A percentile compares a stretch with the other conserved stretches of the same genome.
Conservation (phyloP, 2,797 vertebrate genomes). For the Capromys pilorides region DNA sequence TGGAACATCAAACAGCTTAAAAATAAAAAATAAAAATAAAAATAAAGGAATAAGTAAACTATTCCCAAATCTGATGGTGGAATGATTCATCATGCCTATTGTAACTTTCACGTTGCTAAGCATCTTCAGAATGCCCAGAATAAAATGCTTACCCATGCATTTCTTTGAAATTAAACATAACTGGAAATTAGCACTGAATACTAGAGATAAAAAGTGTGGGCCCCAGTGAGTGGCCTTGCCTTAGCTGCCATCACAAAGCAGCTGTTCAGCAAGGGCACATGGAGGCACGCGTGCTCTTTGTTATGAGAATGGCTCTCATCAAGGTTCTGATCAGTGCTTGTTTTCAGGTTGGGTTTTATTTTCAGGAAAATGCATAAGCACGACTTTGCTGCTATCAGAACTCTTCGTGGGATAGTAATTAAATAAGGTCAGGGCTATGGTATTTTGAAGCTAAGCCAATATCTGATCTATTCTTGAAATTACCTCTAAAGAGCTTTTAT, state of each 20-base stretch:
- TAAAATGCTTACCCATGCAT: slow-evolving; percentile 82
- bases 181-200: not conserved
- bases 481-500: slow-evolving; percentile 79
- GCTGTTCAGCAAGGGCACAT: not conserved
- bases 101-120: slow-evolving; percentile 81
- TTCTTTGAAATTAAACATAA: not conserved
- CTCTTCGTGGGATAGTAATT: slow-evolving; percentile 83
- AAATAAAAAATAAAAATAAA: no score
- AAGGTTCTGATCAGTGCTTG: not conserved
- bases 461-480: slow-evolving; percentile 80
- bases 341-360: not conserved
- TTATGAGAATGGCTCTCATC: no score
- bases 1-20: slow-evolving; percentile 85
- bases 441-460: slow-evolving; percentile 83
- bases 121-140: slow-evolving; percentile 81
- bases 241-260: not conserved
- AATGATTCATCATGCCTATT: slow-evolving; percentile 81
- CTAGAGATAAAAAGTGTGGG: not conserved
- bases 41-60: slow-evolving; percentile 84
- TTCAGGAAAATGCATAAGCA: slow-evolving; percentile 71
- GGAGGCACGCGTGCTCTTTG: not conserved
- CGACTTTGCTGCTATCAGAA: slow-evolving; percentile 80
- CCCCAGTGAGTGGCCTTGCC: no score
- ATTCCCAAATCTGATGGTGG: slow-evolving; percentile 81
- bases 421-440: slow-evolving; percentile 80